A percentile compares a stretch with the other conserved stretches of the same genome.
phyloP scores from a whole-genome alignment of 2,113 vertebrate species.

The Pristiophorus japonicus region DNA sequence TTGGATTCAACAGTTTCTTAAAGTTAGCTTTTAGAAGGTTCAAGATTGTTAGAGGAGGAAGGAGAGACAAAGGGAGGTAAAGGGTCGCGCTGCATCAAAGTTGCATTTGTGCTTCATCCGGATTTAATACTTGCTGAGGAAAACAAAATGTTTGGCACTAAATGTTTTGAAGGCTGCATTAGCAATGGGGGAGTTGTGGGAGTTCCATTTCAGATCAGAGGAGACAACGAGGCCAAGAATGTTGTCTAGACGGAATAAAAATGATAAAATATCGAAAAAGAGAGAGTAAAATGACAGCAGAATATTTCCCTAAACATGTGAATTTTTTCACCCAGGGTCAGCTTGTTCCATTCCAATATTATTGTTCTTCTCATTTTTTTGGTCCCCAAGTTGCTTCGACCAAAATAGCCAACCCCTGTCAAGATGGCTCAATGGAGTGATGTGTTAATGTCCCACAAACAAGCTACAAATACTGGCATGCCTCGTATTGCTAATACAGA shows the following conservation, averaged over 20 bases:
- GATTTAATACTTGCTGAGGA: background rate
- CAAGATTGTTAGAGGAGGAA: background rate
- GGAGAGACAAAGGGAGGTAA: background rate
- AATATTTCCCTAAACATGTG: background rate
- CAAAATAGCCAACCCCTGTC: background rate
- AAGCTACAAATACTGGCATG: background rate
- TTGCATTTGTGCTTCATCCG: background rate
- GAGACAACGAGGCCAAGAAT: background rate
- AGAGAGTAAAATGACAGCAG: constrained; percentile 16
- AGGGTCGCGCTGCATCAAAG: too few relatives aligned
- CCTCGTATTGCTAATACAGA: background rate
- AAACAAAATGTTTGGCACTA: background rate
- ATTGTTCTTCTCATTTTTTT: background rate
- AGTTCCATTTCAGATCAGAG: background rate
- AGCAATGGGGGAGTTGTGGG: background rate
- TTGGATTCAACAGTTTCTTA: background rate
- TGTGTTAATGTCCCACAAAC: background rate
- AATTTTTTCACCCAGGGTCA: background rate
- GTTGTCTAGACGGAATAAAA: constrained; percentile 4
- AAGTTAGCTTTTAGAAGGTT: background rate
- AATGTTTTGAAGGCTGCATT: background rate
- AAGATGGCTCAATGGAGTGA: background rate
- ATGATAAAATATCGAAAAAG: background rate
- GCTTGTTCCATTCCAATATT: background rate
- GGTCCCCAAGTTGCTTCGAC: background rate